These are phyloP conservation scores for Heteronetta atricapilla DNA, from an alignment of 2,113 vertebrate genomes.

Conservation along the genomic window DNA sequence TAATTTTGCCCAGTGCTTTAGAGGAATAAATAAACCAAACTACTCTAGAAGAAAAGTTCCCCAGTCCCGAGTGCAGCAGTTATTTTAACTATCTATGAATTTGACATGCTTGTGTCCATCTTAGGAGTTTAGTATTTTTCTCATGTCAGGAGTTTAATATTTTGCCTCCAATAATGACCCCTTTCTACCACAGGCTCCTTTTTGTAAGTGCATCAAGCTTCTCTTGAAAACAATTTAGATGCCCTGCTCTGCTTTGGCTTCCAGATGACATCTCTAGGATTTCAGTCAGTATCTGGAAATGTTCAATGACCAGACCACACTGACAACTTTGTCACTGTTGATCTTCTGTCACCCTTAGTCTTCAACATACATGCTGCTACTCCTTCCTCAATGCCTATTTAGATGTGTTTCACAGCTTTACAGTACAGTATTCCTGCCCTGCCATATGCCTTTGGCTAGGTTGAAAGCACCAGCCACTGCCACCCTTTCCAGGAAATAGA, in stretches of 20 bases:
- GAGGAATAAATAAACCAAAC: neutral
- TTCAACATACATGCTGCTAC: rapidly evolving
- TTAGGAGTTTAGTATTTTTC: no score
- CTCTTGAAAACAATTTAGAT: neutral
- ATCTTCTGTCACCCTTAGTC: neutral
- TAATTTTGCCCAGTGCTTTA: neutral
- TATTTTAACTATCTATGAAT: neutral
- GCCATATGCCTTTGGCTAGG: neutral
- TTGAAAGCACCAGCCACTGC: neutral
- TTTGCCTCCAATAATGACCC: neutral
- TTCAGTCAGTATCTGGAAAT: neutral
- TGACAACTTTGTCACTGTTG: neutral
- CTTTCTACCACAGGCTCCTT: neutral
- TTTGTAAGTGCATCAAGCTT: neutral
- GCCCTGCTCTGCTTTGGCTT: neutral
- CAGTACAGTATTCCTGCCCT: neutral
- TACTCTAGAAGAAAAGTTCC: neutral
- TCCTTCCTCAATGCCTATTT: neutral
- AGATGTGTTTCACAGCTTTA: neutral
- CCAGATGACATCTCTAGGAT: neutral
- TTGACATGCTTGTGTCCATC: neutral
- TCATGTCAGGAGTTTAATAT: neutral
- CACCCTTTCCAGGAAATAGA: rapidly evolving
- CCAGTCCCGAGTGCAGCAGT: neutral
- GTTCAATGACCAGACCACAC: rapidly evolving